Evolutionary conservation across 2,797 vertebrate species (phyloP), one percentile per base, ranked within the genome.

Genomic region (Pipistrellus kuhlii): DNA sequence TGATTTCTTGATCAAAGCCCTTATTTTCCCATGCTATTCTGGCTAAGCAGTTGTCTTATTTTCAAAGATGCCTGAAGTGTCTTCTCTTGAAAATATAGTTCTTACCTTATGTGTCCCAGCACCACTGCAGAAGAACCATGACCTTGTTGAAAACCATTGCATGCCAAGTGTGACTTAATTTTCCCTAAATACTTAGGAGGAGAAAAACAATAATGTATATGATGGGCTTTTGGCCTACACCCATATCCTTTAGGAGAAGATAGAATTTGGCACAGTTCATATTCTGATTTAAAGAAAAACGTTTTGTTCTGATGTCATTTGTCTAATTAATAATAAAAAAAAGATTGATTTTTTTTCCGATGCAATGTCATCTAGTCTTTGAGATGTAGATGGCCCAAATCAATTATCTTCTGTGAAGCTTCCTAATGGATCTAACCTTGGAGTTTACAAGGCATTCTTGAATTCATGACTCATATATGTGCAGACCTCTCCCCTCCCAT

Each of bases 131-230:
- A 91, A 96, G 94, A 89, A 90, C 89, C 89, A 88, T 90, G 93
- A 97, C 97, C 98, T 98, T 96, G 96, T 96, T 95, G 94, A 97
- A 91, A 97, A 90, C 73, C 88, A 62, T 88, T 82, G 84, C 88
- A 90, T 96, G 97, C 98, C 97, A 98, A 97, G 97, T 96, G 82
- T 96, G 95, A 97, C 97, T 98, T 97, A 96, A 98, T 98, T 98
- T 98, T 97, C 93, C 27, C 73, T 98, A 97, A 98, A 97, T 98
- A 98, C 96, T 97, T 97, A 92, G 95, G 93, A 97, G 84, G 91
- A 97, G 96, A 97, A 97, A 98, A 98, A 97, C 97, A 96, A 96
- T 96, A 96, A 97, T 97, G 91, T 95, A 85, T 92, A 94, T 98
- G 97, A 96, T n/a, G 23, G 90, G 53, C 69, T 18, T 97, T 98